These are phyloP conservation scores for Prietella phreatophila DNA, from an alignment of 2,113 vertebrate genomes.

Conservation along the genomic window DNA sequence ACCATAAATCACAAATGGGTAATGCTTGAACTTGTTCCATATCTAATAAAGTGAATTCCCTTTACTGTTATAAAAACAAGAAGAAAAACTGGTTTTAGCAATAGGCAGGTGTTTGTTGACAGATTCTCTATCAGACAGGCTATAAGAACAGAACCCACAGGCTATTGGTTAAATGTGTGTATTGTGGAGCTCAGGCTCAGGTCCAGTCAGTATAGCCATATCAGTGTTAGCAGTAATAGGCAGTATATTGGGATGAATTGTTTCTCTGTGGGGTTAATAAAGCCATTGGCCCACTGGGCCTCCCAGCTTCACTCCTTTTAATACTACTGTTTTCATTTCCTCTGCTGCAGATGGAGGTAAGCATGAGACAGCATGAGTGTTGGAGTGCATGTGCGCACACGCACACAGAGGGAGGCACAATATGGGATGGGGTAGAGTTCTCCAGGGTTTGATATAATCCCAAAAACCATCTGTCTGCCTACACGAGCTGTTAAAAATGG, in stretches of 20 bases:
- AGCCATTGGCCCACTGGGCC: conserved; percentile 60
- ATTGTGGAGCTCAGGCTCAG: neutral
- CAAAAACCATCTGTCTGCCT: conserved; percentile 69
- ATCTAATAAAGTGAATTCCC: conserved; percentile 10
- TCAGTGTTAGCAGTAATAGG: conserved; percentile 66
- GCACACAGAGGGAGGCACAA: conserved; percentile 16
- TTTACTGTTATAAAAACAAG: neutral
- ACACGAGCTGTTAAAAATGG: conserved; percentile 64
- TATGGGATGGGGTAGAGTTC: conserved; percentile 58
- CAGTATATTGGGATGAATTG: conserved; percentile 52
- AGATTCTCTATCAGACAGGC: neutral
- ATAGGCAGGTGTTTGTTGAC: neutral
- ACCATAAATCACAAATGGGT: neutral
- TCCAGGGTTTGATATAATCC: conserved; percentile 66
- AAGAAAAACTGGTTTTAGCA: neutral
- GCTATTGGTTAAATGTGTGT: neutral
- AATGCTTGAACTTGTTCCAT: neutral
- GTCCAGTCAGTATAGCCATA: conserved; percentile 48
- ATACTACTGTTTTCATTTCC: conserved; percentile 66
- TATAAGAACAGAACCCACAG: neutral
- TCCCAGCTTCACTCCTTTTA: conserved; percentile 67
- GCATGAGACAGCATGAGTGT: conserved; percentile 62
- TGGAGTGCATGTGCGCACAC: conserved; percentile 34
- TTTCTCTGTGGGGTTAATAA: conserved; percentile 58
- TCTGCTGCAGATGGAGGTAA: conserved; percentile 79